phyloP scores from a whole-genome alignment of 2,888 invertebrate genomes.

The Drosophila nr. medialis region DNA sequence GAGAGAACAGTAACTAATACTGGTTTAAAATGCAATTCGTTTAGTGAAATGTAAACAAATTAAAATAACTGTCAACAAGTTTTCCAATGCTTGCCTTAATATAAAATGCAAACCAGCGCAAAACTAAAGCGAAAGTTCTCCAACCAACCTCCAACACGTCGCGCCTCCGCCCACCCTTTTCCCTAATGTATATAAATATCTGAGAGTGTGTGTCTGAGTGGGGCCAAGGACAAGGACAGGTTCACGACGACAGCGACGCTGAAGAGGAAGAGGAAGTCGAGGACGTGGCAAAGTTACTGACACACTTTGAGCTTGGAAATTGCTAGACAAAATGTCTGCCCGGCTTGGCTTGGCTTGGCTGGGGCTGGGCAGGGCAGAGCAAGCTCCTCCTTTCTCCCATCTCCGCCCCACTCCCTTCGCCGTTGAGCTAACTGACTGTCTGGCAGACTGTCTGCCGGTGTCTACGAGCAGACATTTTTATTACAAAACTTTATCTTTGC shows the following conservation, averaged over 20 bases:
- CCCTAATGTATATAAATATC: conserved; percentile 61
- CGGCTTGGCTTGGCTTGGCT: conserved; percentile 36
- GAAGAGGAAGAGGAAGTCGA: conserved; percentile 53
- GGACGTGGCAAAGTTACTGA: conserved; percentile 78
- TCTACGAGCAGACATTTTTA: conserved; percentile 79
- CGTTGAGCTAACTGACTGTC: conserved; percentile 6
- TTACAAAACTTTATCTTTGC: conserved; percentile 81
- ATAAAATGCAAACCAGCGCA: conserved; percentile 64
- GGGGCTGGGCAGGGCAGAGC: conserved; percentile 29
- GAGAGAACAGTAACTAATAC: not conserved
- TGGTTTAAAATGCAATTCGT: not conserved
- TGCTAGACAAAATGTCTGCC: conserved; percentile 77
- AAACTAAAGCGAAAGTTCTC: conserved; percentile 76
- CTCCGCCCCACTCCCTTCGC: not conserved
- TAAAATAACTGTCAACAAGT: conserved; percentile 59
- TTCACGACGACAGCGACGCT: conserved; percentile 47
- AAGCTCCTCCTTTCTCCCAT: not conserved
- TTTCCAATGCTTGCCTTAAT: conserved; percentile 38
- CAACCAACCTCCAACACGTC: not conserved
- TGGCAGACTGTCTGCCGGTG: conserved; percentile 59
- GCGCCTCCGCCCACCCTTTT: not conserved
- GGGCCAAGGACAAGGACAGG: conserved; percentile 80
- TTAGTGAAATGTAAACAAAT: no score
- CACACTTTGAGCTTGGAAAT: conserved; percentile 75
- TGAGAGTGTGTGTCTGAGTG: conserved; percentile 55